These are phyloP conservation scores for Pararge aegeria DNA, from an alignment of 1,140 invertebrate species.

Conservation along the genomic window DNA sequence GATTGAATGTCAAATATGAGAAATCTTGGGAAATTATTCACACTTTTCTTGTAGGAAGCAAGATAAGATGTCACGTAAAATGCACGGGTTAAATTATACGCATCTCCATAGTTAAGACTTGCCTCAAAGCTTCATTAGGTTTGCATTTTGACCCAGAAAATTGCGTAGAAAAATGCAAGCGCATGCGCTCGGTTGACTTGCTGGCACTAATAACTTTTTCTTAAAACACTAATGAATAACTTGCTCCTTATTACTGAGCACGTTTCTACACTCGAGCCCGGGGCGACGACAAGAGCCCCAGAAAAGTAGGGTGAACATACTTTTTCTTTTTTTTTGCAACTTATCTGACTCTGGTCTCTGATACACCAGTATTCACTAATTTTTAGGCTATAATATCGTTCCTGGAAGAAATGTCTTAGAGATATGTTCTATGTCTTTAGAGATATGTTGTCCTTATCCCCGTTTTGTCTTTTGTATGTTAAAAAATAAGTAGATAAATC, in stretches of 20 bases:
- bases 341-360: not conserved
- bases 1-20: no score
- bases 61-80: constrained; percentile 3
- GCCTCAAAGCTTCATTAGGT: constrained; percentile 27
- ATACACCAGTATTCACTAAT: no score
- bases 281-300: constrained; percentile 17
- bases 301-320: constrained; percentile 7
- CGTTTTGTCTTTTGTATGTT: no score
- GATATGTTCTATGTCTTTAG: no score
- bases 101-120: not conserved
- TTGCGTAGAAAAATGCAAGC: constrained; percentile 54
- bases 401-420: no score
- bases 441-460: no score
- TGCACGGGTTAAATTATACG: constrained; percentile 6
- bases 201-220: constrained; percentile 62
- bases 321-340: not conserved
- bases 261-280: constrained; percentile 52
- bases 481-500: no score
- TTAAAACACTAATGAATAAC: constrained; percentile 72
- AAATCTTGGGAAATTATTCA: no score
- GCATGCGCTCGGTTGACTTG: constrained; percentile 57
- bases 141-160: constrained; percentile 42
- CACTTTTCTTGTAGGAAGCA: no score
- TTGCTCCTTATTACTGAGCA: constrained; percentile 66
- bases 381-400: no score